Evolutionary conservation across 1,140 invertebrate species (phyloP).

Genomic region (Drosophila parvula): DNA sequence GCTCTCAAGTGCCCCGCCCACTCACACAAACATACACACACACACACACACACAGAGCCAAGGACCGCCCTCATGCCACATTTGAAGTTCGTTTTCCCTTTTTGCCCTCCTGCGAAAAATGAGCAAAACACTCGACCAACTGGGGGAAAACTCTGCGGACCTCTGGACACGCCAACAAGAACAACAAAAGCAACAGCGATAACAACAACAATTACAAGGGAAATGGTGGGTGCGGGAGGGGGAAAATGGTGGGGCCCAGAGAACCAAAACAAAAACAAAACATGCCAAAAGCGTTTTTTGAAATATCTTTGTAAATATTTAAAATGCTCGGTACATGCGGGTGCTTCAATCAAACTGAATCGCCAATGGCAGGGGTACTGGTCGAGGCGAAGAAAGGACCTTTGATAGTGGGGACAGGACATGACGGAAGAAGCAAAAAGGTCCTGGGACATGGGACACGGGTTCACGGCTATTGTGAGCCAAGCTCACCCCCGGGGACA

Average conservation of each 20-base stretch:
- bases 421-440: conserved; percentile 6
- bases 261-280: conserved; percentile 54
- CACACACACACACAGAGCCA: background rate
- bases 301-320: conserved; percentile 83
- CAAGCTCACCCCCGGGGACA: background rate
- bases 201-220: conserved; percentile 51
- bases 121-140: conserved; percentile 70
- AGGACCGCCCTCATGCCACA: conserved; percentile 61
- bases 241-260: background rate
- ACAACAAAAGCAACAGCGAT: conserved; percentile 15
- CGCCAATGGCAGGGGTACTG: conserved; percentile 31
- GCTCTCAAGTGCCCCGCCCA: conserved; percentile 62
- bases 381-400: conserved; percentile 26
- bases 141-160: conserved; percentile 39
- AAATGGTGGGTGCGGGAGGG: background rate
- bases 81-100: conserved; percentile 74
- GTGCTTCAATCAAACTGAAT: conserved; percentile 80
- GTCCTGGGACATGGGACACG: conserved; percentile 16
- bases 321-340: conserved; percentile 80
- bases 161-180: conserved; percentile 39
- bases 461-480: conserved; percentile 31
- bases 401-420: conserved; percentile 7
- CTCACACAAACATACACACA: conserved; percentile 2
- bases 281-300: conserved; percentile 81
- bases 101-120: conserved; percentile 56